Base-by-base conservation (phyloP, 2,888 invertebrate species). In the Apamea epomidion region DNA sequence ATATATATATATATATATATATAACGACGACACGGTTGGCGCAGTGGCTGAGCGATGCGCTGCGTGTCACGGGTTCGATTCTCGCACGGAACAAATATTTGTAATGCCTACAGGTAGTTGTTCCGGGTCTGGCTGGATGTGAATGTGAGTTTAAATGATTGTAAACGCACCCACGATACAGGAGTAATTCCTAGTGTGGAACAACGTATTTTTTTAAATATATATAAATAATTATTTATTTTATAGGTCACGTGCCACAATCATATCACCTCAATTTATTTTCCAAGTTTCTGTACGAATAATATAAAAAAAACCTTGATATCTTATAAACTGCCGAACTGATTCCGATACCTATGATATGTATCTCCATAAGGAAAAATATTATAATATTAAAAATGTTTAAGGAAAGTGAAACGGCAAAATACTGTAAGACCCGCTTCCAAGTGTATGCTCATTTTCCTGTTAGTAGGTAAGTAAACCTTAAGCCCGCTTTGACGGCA, bases 401-500 rank as follows among this genome's bases (percentile, higher is more conserved):
- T 45, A 70, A 73, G 74, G 72, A 88, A 86, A 86, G 77, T n/a
- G 60, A 75, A 68, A 65, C 72, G 60, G 29, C 7, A 64, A 69
- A 84, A 88, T 75, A 64, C 65, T 16, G 14, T n/a, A 62, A 81
- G 60, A 48, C 54, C 62, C 37, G 45, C 29, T 14, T 60, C 25
- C 64, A 71, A 76, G 76, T 81, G 58, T 80, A 58, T 80, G 77
- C 67, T 86, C 51, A 74, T 76, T 82, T 86, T 88, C 51, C 70
- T 76, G 51, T 32, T 3, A 32, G 32, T 16, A 79, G 60, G 37
- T 60, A 80, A 78, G 45, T 64, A 81, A 76, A 81, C 25, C 51
- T 69, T 76, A 70, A 51, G 76, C 64, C 32, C 25, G 45, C 29
- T 81, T 85, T 82, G 77, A 65, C 29, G 54, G 51, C 75, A 14